Evolutionary conservation across 2,888 invertebrate species (phyloP).

Genomic region (Pantelozetes paolii): DNA sequence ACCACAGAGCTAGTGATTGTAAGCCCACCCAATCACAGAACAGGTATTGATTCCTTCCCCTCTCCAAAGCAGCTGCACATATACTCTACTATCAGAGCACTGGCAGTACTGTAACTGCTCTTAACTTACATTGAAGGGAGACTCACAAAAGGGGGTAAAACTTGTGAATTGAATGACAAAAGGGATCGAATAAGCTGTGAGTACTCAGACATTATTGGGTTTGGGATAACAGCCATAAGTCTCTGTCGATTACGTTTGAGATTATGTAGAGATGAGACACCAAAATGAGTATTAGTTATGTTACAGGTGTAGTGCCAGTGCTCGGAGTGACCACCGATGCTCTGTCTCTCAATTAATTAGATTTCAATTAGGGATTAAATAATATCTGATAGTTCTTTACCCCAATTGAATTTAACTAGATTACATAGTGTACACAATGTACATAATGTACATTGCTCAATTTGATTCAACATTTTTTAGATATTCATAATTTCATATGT

Average conservation of each 20-base stretch:
- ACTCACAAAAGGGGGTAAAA: background rate
- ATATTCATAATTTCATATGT: background rate
- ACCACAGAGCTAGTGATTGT: slow-evolving; percentile 8
- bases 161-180: slow-evolving; percentile 4
- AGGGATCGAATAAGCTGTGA: slow-evolving; percentile 5
- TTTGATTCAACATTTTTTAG: no score
- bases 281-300: slow-evolving; percentile 3
- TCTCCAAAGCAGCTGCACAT: background rate
- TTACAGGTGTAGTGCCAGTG: slow-evolving; percentile 20
- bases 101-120: background rate
- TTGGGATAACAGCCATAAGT: slow-evolving; percentile 32
- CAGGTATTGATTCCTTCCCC: slow-evolving; percentile 30
- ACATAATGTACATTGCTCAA: no score
- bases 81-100: background rate
- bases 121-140: slow-evolving; percentile 3
- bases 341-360: background rate
- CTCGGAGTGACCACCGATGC: no score
- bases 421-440: no score
- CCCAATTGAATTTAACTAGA: no score
- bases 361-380: background rate
- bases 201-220: slow-evolving; percentile 23
- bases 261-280: background rate
- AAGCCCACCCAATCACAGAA: slow-evolving; percentile 19
- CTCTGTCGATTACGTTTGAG: slow-evolving; percentile 13
- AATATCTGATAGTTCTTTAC: no score